Conservation (phyloP, 2,113 vertebrate species). For the Xyrauchen texanus region DNA sequence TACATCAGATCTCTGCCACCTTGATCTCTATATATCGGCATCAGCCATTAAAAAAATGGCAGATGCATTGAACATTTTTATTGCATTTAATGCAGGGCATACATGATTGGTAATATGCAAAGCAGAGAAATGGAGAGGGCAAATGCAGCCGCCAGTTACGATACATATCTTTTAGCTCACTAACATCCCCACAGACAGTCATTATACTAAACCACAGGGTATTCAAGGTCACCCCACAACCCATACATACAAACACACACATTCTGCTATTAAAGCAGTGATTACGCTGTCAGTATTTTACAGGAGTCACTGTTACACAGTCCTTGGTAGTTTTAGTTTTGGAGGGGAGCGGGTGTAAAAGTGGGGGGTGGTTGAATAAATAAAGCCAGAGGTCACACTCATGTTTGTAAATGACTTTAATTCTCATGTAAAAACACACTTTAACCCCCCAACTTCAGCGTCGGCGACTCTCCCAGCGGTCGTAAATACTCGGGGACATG, state of each 20-base stretch:
- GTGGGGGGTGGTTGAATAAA: conserved; percentile 2
- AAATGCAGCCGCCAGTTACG: not conserved
- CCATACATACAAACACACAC: conserved; percentile 15
- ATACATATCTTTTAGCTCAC: conserved; percentile 3
- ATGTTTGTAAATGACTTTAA: conserved; percentile 55
- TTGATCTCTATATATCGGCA: too few species aligned
- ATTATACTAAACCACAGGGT: conserved; percentile 27
- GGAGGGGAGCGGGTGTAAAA: conserved; percentile 4
- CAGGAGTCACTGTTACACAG: conserved; percentile 5
- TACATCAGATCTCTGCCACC: too few species aligned
- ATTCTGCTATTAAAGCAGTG: conserved; percentile 10
- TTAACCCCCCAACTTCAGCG: conserved; percentile 34
- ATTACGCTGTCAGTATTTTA: conserved; percentile 8
- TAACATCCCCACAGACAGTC: not conserved
- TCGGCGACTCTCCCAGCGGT: conserved; percentile 30
- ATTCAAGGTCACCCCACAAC: conserved; percentile 22
- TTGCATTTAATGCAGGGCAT: conserved; percentile 5
- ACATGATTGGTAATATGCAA: not conserved
- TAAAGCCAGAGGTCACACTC: conserved; percentile 29
- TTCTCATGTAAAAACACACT: conserved; percentile 43
- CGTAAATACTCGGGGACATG: conserved; percentile 40
- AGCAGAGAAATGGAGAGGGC: not conserved
- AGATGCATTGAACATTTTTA: not conserved
- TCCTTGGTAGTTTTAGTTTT: conserved; percentile 25
- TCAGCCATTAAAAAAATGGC: too few species aligned